A percentile compares a stretch with the other conserved stretches of the same genome.
Conservation (phyloP, 1,140 invertebrate species). For the Brachionus sp. region DNA sequence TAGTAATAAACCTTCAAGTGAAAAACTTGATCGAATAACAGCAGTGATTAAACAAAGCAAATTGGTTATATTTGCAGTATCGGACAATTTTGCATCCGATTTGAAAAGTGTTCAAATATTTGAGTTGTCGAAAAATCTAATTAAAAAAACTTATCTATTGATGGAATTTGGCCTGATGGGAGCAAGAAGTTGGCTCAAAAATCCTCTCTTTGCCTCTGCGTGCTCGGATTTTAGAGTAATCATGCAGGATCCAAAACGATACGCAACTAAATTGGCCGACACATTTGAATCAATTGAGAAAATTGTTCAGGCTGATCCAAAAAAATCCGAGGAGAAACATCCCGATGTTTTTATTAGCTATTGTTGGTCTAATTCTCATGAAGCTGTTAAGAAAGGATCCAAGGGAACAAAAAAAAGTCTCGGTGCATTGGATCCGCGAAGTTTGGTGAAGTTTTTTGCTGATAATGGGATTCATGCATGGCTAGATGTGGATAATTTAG, state of each 20-base stretch:
- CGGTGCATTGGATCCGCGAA: slow-evolving; percentile 52
- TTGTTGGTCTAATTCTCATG: slow-evolving; percentile 53
- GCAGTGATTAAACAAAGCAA: neutral
- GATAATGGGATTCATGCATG: slow-evolving; percentile 52
- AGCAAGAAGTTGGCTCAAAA: neutral
- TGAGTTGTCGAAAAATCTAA: neutral
- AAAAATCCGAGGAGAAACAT: slow-evolving; percentile 21
- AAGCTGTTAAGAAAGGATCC: slow-evolving; percentile 51
- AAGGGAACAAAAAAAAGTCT: slow-evolving; percentile 22
- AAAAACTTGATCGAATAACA: neutral
- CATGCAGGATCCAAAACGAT: slow-evolving; percentile 51
- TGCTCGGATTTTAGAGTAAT: slow-evolving; percentile 51
- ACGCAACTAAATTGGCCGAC: slow-evolving; percentile 51
- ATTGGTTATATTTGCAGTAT: slow-evolving; percentile 4
- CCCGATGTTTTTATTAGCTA: slow-evolving; percentile 55
- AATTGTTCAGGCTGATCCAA: neutral
- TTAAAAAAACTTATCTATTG: slow-evolving; percentile 11
- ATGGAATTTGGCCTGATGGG: neutral
- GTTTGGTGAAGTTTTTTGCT: slow-evolving; percentile 52
- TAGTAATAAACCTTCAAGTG: neutral
- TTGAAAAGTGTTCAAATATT: neutral
- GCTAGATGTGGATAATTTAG: slow-evolving; percentile 50
- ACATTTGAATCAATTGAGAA: slow-evolving; percentile 48
- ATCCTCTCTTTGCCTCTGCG: neutral
- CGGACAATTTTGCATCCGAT: neutral